Percentiles rank a stretch among this genome's conserved stretches.
Conservation (phyloP, 2,888 invertebrate genomes). For the Chironomus riparius region DNA sequence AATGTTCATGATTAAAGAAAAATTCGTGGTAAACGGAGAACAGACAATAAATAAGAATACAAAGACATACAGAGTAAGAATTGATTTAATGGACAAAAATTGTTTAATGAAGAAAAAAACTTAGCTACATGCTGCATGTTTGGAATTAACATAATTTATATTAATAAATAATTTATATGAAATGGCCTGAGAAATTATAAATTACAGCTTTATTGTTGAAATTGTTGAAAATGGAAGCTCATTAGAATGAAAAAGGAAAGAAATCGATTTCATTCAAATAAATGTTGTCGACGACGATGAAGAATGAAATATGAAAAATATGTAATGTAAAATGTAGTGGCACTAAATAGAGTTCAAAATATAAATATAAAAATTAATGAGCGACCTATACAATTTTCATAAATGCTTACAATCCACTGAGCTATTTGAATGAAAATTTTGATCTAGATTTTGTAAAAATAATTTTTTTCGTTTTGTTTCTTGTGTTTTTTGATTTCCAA, state of each 20-base stretch:
- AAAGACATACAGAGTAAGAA: too few species aligned
- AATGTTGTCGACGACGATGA: not conserved
- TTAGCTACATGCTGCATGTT: too few species aligned
- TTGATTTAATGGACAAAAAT: too few species aligned
- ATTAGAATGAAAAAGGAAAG: not conserved
- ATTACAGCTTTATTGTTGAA: not conserved
- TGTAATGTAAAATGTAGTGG: not conserved
- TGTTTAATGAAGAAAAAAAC: too few species aligned
- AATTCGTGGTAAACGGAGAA: too few species aligned
- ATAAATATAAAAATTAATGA: not conserved
- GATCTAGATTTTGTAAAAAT: constrained; percentile 16
- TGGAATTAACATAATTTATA: not conserved
- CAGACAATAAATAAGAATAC: too few species aligned
- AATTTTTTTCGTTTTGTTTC: not conserved
- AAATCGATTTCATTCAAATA: not conserved
- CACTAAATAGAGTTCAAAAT: not conserved
- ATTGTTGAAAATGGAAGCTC: not conserved
- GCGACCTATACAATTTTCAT: constrained; percentile 1
- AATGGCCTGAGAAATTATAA: constrained; percentile 13
- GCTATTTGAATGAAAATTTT: constrained; percentile 10
- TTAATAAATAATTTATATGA: not conserved
- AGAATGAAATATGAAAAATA: not conserved
- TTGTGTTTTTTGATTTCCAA: constrained; percentile 7
- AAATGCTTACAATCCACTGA: not conserved
- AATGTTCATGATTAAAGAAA: too few species aligned